Conservation (phyloP, 2,888 invertebrate genomes). For the Nymphalis c-album region DNA sequence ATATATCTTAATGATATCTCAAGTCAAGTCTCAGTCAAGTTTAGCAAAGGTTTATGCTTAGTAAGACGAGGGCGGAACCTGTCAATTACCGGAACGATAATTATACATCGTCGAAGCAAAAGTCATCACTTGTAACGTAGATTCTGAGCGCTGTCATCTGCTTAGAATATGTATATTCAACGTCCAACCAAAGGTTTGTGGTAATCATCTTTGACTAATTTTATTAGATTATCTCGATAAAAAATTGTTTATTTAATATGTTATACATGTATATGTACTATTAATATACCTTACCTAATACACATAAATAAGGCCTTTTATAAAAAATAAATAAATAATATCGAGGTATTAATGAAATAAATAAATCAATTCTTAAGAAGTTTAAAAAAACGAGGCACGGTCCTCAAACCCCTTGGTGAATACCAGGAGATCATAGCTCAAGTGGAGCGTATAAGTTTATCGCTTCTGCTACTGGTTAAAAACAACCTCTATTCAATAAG, state of each 20-base stretch:
- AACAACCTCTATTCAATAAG: constrained; percentile 9
- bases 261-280: no score
- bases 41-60: constrained; percentile 12
- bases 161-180: neutral
- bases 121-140: constrained; percentile 45
- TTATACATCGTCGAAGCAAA: constrained; percentile 42
- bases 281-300: no score
- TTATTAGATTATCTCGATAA: no score
- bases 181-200: neutral
- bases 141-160: constrained; percentile 41
- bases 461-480: constrained; percentile 7
- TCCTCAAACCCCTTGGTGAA: no score
- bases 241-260: no score
- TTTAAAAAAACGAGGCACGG: constrained; percentile 14
- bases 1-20: neutral
- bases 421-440: constrained; percentile 26
- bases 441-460: constrained; percentile 8
- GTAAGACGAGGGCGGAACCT: constrained; percentile 36
- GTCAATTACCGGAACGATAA: constrained; percentile 46
- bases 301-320: no score
- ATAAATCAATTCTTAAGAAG: neutral
- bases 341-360: neutral
- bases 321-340: constrained; percentile 17
- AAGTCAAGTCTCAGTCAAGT: neutral
- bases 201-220: neutral